Evolutionary conservation across 2,113 vertebrate genomes (phyloP), one percentile per base, ranked within the genome.

Genomic region (Chitala chitala): DNA sequence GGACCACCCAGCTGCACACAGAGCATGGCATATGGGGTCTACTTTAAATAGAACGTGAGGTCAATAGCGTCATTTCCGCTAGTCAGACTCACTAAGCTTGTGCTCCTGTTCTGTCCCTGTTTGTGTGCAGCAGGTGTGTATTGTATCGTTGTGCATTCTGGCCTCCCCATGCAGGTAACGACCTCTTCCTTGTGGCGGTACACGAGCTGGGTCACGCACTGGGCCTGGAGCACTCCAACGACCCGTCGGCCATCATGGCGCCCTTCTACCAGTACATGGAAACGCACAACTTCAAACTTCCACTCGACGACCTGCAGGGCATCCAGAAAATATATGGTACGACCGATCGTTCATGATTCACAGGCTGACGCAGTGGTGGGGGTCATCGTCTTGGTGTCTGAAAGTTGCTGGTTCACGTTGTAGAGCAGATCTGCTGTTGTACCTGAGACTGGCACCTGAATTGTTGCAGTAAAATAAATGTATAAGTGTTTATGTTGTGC

Each of bases 231-330:
- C 96, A 98, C 84, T 98, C 97, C 79, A 98, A 96, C 0, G 96
- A 99, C 65, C 97, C 97, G 73, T 95, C 93, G 1, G 97, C 97
- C 33, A 99, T 99, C 85, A 99, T 99, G 96, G 97, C 96, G 2
- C 97, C 97, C 20, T 99, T 98, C 89, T 99, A 99, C 84, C 97
- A 99, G 88, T 97, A 98, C 87, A 99, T 99, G 96, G 97, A 98
- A 82, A 99, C 96, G 0, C 93, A 96, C 86, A 95, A 94, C 90
- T 99, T 99, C 89, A 97, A 98, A 75, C 94, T 99, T 79, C 96
- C 97, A 31, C 92, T 96, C 78, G 97, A 99, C 51, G 96, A 99
- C 81, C 92, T 98, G 82, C 96, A 98, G 82, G 97, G 97, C 78
- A 98, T 99, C 53, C 97, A 99, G 89, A 98, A 98, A 78, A 98